Percentiles rank a stretch among this genome's conserved stretches.
These are phyloP conservation scores for Himalopsyche phryganea DNA, from an alignment of 1,140 invertebrate genomes.

Conservation along the genomic window DNA sequence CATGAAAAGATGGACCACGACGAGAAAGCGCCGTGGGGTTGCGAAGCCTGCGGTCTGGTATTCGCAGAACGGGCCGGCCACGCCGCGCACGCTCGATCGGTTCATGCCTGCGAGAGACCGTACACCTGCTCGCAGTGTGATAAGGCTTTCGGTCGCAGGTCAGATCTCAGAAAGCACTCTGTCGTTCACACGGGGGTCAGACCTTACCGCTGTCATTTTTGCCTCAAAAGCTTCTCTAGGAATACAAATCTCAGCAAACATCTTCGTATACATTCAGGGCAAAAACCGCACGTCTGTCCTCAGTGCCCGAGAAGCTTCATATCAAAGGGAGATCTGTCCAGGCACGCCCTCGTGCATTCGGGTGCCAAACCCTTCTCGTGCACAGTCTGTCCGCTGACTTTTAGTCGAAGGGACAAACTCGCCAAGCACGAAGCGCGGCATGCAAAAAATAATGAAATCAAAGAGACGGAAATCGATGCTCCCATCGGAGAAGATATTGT, in stretches of 20 bases:
- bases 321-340: constrained; percentile 63
- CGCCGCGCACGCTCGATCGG: constrained; percentile 58
- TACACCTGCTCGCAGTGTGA: constrained; percentile 63
- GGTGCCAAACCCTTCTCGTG: constrained; percentile 69
- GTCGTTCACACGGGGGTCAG: constrained; percentile 70
- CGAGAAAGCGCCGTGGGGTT: constrained; percentile 54
- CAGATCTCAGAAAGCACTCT: constrained; percentile 64
- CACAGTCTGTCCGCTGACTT: constrained; percentile 62
- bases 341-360: constrained; percentile 67
- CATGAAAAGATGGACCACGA: constrained; percentile 59
- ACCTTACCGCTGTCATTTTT: constrained; percentile 64
- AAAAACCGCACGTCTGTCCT: constrained; percentile 68
- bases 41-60: constrained; percentile 55
- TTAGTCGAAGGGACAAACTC: constrained; percentile 61
- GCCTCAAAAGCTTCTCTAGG: constrained; percentile 65
- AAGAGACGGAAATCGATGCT: constrained; percentile 24
- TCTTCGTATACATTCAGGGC: constrained; percentile 68
- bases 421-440: constrained; percentile 59
- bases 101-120: constrained; percentile 62
- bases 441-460: constrained; percentile 34
- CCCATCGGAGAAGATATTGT: constrained; percentile 53
- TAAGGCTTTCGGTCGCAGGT: constrained; percentile 60
- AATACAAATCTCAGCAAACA: constrained; percentile 86
- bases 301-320: constrained; percentile 72
- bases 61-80: constrained; percentile 55